These are phyloP conservation scores for Trachymyrmex septentrionalis DNA, from an alignment of 1,140 invertebrate genomes.

Conservation along the genomic window DNA sequence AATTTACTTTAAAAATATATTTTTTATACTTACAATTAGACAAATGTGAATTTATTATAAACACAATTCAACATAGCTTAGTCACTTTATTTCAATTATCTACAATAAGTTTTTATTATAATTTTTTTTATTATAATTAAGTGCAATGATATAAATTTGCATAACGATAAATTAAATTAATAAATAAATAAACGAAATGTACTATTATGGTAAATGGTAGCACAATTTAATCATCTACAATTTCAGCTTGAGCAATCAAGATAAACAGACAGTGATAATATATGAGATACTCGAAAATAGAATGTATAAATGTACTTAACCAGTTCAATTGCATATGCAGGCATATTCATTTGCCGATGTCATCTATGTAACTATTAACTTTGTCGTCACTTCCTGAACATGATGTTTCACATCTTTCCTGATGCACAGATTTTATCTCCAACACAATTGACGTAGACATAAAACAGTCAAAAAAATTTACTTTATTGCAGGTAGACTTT, in stretches of 20 bases:
- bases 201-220: no score
- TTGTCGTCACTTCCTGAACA: conserved; percentile 75
- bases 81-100: not conserved
- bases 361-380: conserved; percentile 37
- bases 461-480: conserved; percentile 27
- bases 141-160: not conserved
- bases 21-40: not conserved
- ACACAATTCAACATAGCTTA: not conserved
- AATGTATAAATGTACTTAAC: conserved; percentile 73
- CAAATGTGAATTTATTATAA: not conserved
- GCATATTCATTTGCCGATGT: conserved; percentile 52
- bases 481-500: conserved; percentile 86
- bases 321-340: conserved; percentile 55
- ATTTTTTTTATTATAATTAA: not conserved
- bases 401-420: conserved; percentile 52
- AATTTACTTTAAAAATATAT: conserved; percentile 4
- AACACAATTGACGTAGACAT: conserved; percentile 70
- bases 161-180: not conserved
- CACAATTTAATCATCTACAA: not conserved
- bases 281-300: no score
- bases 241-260: not conserved
- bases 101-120: not conserved
- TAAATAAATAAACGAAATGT: not conserved
- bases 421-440: conserved; percentile 75
- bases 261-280: not conserved